A percentile compares a stretch with the other conserved stretches of the same genome.
Conservation (phyloP, 2,797 vertebrate species). For the Falco columbarius region DNA sequence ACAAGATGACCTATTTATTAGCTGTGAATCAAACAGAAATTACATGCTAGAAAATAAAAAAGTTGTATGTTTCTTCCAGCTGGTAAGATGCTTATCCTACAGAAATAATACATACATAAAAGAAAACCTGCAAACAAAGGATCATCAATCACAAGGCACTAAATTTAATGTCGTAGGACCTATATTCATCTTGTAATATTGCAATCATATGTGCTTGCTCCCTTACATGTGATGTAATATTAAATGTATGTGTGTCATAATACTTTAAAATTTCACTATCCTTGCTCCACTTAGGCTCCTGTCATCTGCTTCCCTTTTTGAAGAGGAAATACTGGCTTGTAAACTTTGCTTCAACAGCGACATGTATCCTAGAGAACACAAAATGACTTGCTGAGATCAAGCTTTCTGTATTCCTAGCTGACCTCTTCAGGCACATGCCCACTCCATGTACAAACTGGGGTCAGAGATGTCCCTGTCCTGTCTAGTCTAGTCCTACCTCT, state of each 20-base stretch:
- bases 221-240: conserved; percentile 59
- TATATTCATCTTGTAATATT: conserved; percentile 38
- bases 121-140: conserved; percentile 55
- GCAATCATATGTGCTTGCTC: conserved; percentile 29
- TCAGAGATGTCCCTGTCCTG: background rate
- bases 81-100: conserved; percentile 49
- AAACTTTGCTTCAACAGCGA: background rate
- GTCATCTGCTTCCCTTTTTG: background rate
- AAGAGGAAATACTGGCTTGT: background rate
- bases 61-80: conserved; percentile 60
- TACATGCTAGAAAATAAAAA: conserved; percentile 71
- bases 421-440: background rate
- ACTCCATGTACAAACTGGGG: background rate
- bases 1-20: conserved; percentile 82
- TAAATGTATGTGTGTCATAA: conserved; percentile 62
- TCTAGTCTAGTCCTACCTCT: background rate
- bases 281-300: background rate
- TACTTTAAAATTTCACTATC: conserved; percentile 41
- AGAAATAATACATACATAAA: conserved; percentile 37
- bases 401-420: background rate
- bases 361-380: background rate
- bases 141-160: conserved; percentile 23
- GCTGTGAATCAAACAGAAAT: conserved; percentile 78
- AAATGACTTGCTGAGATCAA: background rate
- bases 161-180: conserved; percentile 15